Conservation (phyloP, 1,140 invertebrate genomes). For the Lepidotrigona ventralis region DNA sequence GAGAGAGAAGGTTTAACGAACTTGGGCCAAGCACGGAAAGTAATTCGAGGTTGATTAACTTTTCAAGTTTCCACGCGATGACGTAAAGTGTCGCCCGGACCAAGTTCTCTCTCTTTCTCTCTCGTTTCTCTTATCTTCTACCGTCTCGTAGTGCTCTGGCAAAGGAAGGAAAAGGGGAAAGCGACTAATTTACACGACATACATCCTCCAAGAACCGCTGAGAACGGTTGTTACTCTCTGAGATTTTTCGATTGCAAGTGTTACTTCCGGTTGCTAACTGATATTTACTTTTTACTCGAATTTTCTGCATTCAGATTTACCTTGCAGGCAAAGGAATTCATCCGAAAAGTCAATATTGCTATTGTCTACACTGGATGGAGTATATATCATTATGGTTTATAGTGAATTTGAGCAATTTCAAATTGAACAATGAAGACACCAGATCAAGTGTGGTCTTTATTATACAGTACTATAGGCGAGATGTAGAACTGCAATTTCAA, state of each 20-base stretch:
- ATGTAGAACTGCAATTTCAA: too few relatives aligned
- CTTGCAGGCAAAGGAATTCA: too few relatives aligned
- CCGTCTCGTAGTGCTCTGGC: not conserved
- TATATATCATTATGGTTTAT: too few relatives aligned
- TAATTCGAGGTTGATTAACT: constrained; percentile 31
- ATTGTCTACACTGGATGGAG: too few relatives aligned
- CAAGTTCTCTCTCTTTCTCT: not conserved
- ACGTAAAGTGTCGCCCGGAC: not conserved
- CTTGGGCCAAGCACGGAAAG: constrained; percentile 1
- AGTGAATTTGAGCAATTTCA: too few relatives aligned
- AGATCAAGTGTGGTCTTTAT: too few relatives aligned
- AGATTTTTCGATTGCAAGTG: not conserved
- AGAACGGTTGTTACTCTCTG: not conserved
- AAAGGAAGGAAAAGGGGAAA: not conserved
- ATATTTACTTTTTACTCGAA: not conserved
- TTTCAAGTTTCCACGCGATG: constrained; percentile 23
- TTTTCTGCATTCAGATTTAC: too few relatives aligned
- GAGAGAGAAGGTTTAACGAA: constrained; percentile 32
- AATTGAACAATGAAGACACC: too few relatives aligned
- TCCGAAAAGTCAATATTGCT: too few relatives aligned
- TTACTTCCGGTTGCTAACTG: not conserved
- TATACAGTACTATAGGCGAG: too few relatives aligned
- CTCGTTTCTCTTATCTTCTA: not conserved
- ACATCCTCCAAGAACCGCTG: not conserved
- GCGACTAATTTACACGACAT: constrained; percentile 14